Evolutionary conservation across 2,888 invertebrate species (phyloP).

Genomic region (Thera obeliscata): DNA sequence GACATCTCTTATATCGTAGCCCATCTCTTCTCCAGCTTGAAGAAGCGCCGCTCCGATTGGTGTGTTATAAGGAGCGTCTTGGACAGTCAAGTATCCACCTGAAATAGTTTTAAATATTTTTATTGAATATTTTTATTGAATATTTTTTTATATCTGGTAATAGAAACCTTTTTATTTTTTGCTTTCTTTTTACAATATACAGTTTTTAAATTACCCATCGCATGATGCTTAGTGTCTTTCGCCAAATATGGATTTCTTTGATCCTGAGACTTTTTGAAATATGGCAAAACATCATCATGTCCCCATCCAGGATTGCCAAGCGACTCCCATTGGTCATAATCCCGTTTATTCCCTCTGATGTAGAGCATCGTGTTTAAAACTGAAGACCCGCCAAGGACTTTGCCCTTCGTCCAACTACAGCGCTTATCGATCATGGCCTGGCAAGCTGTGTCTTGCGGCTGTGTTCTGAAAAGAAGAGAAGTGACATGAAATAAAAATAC

Average conservation of each 20-base stretch:
- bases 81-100: conserved; percentile 91
- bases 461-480: conserved; percentile 85
- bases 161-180: too few species aligned
- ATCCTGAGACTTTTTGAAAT: conserved; percentile 94
- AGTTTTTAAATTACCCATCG: conserved; percentile 82
- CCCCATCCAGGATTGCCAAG: conserved; percentile 95
- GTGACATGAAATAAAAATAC: conserved; percentile 4
- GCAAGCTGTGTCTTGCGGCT: conserved; percentile 92
- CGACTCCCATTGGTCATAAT: conserved; percentile 94
- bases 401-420: conserved; percentile 95
- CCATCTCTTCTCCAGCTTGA: conserved; percentile 96
- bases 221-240: conserved; percentile 88
- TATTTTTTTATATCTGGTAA: too few species aligned
- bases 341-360: conserved; percentile 93
- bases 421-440: conserved; percentile 93
- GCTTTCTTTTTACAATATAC: not conserved
- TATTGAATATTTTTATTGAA: not conserved
- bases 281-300: conserved; percentile 91
- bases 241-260: conserved; percentile 95
- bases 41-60: conserved; percentile 93
- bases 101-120: conserved; percentile 48
- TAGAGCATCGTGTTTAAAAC: conserved; percentile 97
- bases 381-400: conserved; percentile 94
- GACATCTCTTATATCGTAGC: conserved; percentile 93
- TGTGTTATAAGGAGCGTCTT: conserved; percentile 91